These are phyloP conservation scores for Uropetala carovei DNA, from an alignment of 2,888 invertebrate genomes.

Conservation along the genomic window DNA sequence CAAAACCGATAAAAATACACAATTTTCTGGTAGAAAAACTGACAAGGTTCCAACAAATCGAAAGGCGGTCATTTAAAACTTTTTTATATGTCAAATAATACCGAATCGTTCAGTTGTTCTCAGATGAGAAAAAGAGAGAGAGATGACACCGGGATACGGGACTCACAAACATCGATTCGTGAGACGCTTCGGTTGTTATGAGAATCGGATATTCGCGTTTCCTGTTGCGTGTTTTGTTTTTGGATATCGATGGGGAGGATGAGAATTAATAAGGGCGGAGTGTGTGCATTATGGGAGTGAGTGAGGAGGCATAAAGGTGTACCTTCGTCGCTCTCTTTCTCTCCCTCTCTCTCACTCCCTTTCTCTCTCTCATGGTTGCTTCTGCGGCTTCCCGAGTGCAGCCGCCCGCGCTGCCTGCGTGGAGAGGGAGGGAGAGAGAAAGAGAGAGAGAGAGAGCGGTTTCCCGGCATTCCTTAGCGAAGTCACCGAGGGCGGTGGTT, in stretches of 20 bases:
- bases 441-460: background rate
- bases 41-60: too few species aligned
- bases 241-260: background rate
- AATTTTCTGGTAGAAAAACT: too few species aligned
- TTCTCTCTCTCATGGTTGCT: background rate
- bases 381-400: background rate
- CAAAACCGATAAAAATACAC: too few species aligned
- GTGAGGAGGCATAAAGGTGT: background rate
- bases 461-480: constrained; percentile 13
- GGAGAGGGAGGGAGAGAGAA: too few species aligned
- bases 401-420: background rate
- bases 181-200: background rate
- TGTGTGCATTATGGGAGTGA: background rate
- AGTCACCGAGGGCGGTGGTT: constrained; percentile 26
- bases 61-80: too few species aligned
- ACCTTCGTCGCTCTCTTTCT: background rate
- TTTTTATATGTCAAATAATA: too few species aligned
- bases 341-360: background rate
- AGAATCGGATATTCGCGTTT: background rate
- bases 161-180: background rate
- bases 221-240: background rate
- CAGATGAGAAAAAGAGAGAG: too few species aligned
- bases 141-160: background rate
- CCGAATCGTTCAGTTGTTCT: background rate
- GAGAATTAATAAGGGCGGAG: background rate